A percentile compares a stretch with the other conserved stretches of the same genome.
Evolutionary conservation across 2,797 vertebrate genomes (phyloP).

Genomic region (Poecilia gillii): DNA sequence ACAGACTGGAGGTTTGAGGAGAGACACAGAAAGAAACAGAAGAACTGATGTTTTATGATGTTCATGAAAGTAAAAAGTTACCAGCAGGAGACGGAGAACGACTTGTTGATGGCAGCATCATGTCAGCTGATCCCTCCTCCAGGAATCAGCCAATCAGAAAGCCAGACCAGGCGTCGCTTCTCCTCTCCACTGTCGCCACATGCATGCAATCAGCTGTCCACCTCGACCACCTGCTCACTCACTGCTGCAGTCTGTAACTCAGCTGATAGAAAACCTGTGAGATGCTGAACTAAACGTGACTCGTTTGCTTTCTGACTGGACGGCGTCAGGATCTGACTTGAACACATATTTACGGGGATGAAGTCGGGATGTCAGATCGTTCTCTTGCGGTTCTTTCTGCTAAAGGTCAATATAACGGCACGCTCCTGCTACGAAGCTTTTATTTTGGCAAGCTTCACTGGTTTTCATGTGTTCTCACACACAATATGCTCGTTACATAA

Average conservation of each 20-base stretch:
- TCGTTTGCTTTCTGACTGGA: not conserved
- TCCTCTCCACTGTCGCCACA: not conserved
- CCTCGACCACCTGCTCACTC: not conserved
- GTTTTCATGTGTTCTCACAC: constrained; percentile 21
- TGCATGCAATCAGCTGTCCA: not conserved
- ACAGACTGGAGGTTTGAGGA: no score
- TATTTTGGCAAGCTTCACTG: constrained; percentile 6
- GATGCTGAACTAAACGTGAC: not conserved
- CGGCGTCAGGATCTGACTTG: not conserved
- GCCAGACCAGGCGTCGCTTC: no score
- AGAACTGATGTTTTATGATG: no score
- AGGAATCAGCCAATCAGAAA: no score
- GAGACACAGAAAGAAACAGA: no score
- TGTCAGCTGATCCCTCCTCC: no score
- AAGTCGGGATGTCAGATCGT: not conserved
- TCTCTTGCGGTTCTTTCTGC: not conserved
- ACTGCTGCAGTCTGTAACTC: not conserved
- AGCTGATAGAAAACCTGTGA: not conserved
- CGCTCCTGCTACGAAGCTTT: constrained; percentile 2
- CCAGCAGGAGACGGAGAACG: no score
- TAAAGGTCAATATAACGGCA: not conserved
- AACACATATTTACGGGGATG: not conserved
- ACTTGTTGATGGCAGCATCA: no score
- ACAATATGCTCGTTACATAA: constrained; percentile 21
- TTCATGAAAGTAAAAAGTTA: no score